A percentile compares a stretch with the other conserved stretches of the same genome.
These are phyloP conservation scores for Microctenopoma steveboyesi DNA, from an alignment of 2,797 vertebrate genomes.

Conservation along the genomic window DNA sequence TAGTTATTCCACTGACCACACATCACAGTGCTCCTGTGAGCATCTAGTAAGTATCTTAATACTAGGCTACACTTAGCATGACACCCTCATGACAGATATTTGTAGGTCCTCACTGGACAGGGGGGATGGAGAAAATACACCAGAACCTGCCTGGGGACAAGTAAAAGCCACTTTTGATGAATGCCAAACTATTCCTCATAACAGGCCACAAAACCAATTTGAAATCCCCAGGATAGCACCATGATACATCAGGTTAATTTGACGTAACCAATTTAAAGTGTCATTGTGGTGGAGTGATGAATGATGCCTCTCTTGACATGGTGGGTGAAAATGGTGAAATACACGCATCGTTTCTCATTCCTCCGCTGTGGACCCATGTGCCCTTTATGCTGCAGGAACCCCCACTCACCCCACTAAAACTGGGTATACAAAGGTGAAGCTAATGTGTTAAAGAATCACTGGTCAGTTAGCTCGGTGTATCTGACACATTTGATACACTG, in stretches of 20 bases:
- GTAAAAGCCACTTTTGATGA: constrained; percentile 59
- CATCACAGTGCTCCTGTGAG: background rate
- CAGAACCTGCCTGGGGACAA: constrained; percentile 38
- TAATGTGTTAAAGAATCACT: constrained; percentile 1
- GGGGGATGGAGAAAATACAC: constrained; percentile 9
- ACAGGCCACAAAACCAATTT: constrained; percentile 75
- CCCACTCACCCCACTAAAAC: background rate
- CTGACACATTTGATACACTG: background rate
- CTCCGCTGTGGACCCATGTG: constrained; percentile 25
- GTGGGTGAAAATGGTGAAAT: constrained; percentile 64
- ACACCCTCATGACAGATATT: background rate
- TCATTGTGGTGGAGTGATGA: constrained; percentile 66
- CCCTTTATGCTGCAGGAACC: constrained; percentile 25
- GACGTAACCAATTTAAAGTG: constrained; percentile 80
- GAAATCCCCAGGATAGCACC: constrained; percentile 59
- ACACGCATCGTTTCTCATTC: constrained; percentile 62
- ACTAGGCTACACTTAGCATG: background rate
- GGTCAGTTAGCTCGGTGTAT: background rate
- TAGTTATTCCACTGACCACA: background rate
- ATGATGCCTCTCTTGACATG: constrained; percentile 60
- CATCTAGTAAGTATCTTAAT: background rate
- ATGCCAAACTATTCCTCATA: constrained; percentile 66
- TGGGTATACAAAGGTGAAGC: constrained; percentile 27
- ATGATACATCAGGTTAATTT: constrained; percentile 82
- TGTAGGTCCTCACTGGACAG: constrained; percentile 3